Percentiles rank a stretch among this genome's conserved stretches.
Evolutionary conservation across 2,797 vertebrate species (phyloP).

Genomic region (Periophthalmus magnuspinnatus): DNA sequence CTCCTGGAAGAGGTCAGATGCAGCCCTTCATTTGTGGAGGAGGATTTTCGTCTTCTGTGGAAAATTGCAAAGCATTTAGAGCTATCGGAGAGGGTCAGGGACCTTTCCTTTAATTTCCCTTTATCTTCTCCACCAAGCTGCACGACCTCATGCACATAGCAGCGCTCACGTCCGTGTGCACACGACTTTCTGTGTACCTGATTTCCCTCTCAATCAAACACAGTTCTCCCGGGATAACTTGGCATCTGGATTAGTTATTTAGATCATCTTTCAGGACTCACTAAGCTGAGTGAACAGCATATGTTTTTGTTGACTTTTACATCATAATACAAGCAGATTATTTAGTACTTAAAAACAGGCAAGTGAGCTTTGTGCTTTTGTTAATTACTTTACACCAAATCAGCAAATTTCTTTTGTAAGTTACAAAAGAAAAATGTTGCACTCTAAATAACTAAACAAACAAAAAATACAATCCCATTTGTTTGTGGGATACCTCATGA

Average conservation of each 20-base stretch:
- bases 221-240: constrained; percentile 45
- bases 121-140: constrained; percentile 79
- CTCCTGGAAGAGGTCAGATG: constrained; percentile 76
- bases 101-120: constrained; percentile 82
- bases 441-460: background rate
- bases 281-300: constrained; percentile 11
- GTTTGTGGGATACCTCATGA: too few species aligned
- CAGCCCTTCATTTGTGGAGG: constrained; percentile 74
- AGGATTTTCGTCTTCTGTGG: constrained; percentile 73
- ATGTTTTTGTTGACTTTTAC: constrained; percentile 24
- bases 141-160: constrained; percentile 74
- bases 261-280: constrained; percentile 23
- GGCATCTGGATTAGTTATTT: constrained; percentile 38
- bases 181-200: constrained; percentile 72
- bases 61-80: constrained; percentile 78
- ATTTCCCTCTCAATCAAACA: constrained; percentile 51
- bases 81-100: constrained; percentile 79
- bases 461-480: background rate
- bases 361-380: background rate
- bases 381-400: too few species aligned
- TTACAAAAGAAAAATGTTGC: background rate
- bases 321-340: constrained; percentile 27
- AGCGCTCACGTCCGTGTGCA: constrained; percentile 58
- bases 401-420: too few species aligned
- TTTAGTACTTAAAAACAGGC: constrained; percentile 15